Evolutionary conservation across 2,113 vertebrate species (phyloP), one percentile per base, ranked within the genome.

Genomic region (Corvus hawaiiensis): DNA sequence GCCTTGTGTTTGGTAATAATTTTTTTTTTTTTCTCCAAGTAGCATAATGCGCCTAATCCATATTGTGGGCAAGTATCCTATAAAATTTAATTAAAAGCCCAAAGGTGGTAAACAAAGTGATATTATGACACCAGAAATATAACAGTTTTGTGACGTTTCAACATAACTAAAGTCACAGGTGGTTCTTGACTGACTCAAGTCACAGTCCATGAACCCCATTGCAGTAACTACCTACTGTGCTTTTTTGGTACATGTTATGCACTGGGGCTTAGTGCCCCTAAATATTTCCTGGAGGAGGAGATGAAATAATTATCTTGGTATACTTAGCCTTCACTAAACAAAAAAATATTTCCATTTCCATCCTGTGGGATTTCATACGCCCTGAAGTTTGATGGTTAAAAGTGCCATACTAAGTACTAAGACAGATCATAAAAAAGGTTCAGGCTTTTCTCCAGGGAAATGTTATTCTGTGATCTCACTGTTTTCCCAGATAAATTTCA

Each of bases 401-500:
- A 66, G 69, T 81, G 76, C 84, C 8, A 1, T 32, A 87, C 76
- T 79, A 62, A 93, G 75, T 54, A 95, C 49, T 93, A 86, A 91
- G 88, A 73, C 94, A 96, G 83, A 90, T 54, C 92, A 76, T 89
- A 91, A 93, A 93, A 93, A 84, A 66, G 15, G 76, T 90, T 95
- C 94, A 87, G 55, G 41, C 68, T 96, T 96, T 96, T 96, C 96
- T 97, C 96, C 84, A 87, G 80, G 80, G 96, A 96, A 96, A 92
- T 51, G 76, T 82, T 90, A 87, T 32, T 54, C 89, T 93, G 94
- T 94, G 93, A 96, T 95, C 94, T 96, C 95, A 96, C 93, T 94
- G 84, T 94, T 96, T 97, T 96, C 84, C 86, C 89, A 92, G 96
- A 96, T 93, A 97, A 87, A 95, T 96, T 96, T 96, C 96, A 94